Base-by-base conservation (phyloP, 1,140 invertebrate genomes). In the Pararge aegeria region DNA sequence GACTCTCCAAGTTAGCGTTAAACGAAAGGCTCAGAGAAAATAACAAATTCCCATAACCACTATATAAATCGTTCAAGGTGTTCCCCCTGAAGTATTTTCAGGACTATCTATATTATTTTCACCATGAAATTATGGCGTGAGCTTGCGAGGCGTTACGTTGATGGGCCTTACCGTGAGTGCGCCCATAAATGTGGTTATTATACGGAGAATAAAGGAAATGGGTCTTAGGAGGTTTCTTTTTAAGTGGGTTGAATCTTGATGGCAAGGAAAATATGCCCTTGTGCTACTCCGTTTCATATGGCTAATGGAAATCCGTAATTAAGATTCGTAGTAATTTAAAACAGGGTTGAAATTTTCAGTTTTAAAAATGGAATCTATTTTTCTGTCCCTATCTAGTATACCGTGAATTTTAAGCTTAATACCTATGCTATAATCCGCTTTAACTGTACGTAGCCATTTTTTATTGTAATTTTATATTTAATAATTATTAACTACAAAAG, bases 141-240 rank as follows among this genome's bases (percentile, higher is more conserved):
- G 18, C 46, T 29, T 29, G 46, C 46, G 46, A 49, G 42, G 13
- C 46, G 24, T 29, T 29, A 27, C 24, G 21, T 24, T 27, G 46
- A 49, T 49, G 21, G 46, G 3, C 46, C 46, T n/a, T 21, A n/a
- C 46, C 46, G 46, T 49, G 46, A 49, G 46, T 15, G 46, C n/a
- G 46, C 24, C 15, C 46, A 27, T 49, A 49, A 49, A 49, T 49
- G 46, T 16, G 46, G 46, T 49, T 49, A 49, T 49, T 49, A 49
- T 49, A 29, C 46, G 46, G 46, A 49, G 46, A 49, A 49, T 49
- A 49, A 49, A 49, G 46, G 46, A 49, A 49, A 49, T 49, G 46
- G 46, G n/a, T 29, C 46, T 49, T 29, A 49, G 46, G 24, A 49
- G 46, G 46, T 49, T 49, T 49, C 46, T 49, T 49, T 49, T 49